phyloP scores from a whole-genome alignment of 2,797 vertebrate species.

The Gobio occitaniae region DNA sequence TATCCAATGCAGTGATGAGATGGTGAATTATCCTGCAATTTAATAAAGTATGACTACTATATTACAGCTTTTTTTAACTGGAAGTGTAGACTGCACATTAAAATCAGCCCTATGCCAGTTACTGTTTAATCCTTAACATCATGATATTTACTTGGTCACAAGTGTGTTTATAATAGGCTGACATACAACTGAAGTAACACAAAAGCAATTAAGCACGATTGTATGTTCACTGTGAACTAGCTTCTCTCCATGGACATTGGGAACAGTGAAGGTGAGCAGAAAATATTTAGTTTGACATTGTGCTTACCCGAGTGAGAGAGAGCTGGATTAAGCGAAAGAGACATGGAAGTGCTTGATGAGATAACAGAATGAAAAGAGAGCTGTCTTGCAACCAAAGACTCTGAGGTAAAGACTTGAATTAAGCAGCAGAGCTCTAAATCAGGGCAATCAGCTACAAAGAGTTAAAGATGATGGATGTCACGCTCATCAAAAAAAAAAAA shows the following conservation, averaged over 20 bases:
- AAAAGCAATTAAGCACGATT: constrained; percentile 36
- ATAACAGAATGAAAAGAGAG: constrained; percentile 27
- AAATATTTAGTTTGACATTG: constrained; percentile 13
- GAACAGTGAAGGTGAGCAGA: constrained; percentile 24
- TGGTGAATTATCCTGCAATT: neutral
- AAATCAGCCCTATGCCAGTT: neutral
- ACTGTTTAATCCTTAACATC: constrained; percentile 5
- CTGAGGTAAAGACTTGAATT: neutral
- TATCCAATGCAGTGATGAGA: constrained; percentile 9
- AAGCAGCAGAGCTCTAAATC: neutral
- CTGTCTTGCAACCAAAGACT: constrained; percentile 17
- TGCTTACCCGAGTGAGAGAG: neutral
- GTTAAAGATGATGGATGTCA: constrained; percentile 5
- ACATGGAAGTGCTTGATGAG: constrained; percentile 34
- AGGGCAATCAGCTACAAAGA: constrained; percentile 30
- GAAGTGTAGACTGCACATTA: constrained; percentile 5
- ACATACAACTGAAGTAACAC: constrained; percentile 24
- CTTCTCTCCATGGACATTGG: constrained; percentile 1
- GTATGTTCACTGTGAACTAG: constrained; percentile 18
- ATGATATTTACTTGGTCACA: constrained; percentile 15
- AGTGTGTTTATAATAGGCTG: constrained; percentile 8
- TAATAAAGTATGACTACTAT: neutral
- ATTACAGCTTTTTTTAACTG: neutral
- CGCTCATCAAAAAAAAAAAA: neutral
- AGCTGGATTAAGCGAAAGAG: neutral